Evolutionary conservation across 2,797 vertebrate species (phyloP).

Genomic region (Pipistrellus pygmaeus): DNA sequence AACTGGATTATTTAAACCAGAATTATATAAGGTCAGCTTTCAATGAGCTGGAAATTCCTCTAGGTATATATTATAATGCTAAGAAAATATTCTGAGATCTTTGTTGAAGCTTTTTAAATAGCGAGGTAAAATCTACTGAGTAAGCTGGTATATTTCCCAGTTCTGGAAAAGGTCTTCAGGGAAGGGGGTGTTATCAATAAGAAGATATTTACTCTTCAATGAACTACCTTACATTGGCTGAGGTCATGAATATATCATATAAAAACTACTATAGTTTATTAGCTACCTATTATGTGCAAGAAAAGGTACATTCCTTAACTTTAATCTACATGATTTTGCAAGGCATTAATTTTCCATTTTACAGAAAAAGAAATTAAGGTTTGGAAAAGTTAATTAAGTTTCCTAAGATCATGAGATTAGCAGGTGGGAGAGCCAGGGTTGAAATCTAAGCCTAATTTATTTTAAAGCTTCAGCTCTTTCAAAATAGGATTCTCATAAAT

Average conservation of each 20-base stretch:
- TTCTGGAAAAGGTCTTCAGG: slow-evolving; percentile 52
- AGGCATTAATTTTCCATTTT: neutral
- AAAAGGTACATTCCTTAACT: neutral
- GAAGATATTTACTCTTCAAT: neutral
- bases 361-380: neutral
- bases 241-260: neutral
- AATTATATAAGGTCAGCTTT: slow-evolving; percentile 52
- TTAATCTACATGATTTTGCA: neutral
- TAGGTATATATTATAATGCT: neutral
- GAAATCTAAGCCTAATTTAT: slow-evolving; percentile 5
- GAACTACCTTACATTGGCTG: neutral
- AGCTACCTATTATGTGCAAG: neutral
- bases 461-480: neutral
- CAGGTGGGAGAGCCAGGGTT: neutral
- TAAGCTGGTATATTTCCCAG: neutral
- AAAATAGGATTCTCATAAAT: neutral
- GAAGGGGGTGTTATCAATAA: neutral
- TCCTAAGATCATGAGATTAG: neutral
- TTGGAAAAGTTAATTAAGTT: slow-evolving; percentile 24
- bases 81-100: neutral
- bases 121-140: neutral
- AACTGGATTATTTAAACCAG: slow-evolving; percentile 63
- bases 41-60: slow-evolving; percentile 50
- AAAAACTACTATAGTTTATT: neutral
- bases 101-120: slow-evolving; percentile 11